Evolutionary conservation across 2,797 vertebrate species (phyloP).

Genomic region (Xyrichtys novacula): DNA sequence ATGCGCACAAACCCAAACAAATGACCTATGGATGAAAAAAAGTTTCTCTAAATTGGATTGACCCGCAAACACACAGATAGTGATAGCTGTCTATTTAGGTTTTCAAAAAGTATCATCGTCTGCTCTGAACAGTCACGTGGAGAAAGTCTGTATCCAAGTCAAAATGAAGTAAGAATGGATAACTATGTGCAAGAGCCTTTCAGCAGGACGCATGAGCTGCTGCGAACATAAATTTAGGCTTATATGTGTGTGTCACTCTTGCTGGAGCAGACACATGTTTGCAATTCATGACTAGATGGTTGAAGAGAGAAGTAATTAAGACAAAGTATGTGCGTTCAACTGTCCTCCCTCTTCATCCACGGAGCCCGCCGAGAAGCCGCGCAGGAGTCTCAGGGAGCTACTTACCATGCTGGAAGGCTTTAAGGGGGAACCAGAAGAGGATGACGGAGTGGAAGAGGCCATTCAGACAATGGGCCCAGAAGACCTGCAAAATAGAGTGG

Average conservation of each 20-base stretch:
- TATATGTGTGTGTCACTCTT: conserved; percentile 48
- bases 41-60: conserved; percentile 4
- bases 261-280: conserved; percentile 71
- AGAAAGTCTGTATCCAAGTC: neutral
- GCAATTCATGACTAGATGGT: conserved; percentile 71
- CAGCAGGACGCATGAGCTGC: conserved; percentile 10
- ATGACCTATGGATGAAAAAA: conserved; percentile 15
- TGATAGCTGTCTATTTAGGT: neutral
- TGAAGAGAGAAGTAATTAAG: conserved; percentile 78
- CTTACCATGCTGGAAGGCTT: conserved; percentile 99
- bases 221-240: conserved; percentile 25
- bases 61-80: neutral
- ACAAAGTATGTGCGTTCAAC: conserved; percentile 77
- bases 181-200: conserved; percentile 33
- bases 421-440: conserved; percentile 99
- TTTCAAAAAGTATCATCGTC: neutral
- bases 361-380: conserved; percentile 45
- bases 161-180: conserved; percentile 22
- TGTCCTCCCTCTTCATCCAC: conserved; percentile 66
- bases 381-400: conserved; percentile 76
- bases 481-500: conserved; percentile 90
- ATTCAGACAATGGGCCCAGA: conserved; percentile 99
- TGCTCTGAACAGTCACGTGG: conserved; percentile 7
- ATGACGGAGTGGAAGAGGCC: conserved; percentile 99
- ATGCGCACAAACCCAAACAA: conserved; percentile 43